Conservation (phyloP, 2,113 vertebrate genomes). For the Catharus bicknelli region DNA sequence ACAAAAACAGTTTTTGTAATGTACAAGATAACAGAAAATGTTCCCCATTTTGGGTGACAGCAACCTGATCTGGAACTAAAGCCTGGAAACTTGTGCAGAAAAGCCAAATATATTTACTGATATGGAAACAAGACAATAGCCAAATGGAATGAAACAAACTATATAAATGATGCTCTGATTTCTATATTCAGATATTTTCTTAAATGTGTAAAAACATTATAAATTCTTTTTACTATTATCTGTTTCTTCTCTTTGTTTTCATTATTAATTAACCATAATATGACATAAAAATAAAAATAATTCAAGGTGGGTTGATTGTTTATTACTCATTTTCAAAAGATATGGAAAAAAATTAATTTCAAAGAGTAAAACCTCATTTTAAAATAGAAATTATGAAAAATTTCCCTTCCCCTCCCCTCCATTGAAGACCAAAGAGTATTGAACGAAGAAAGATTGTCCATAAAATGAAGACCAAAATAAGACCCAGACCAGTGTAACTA, state of each 20-base stretch:
- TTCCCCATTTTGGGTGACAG: background rate
- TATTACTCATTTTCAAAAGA: background rate
- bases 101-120: background rate
- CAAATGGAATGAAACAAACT: background rate
- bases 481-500: background rate
- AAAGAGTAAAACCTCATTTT: background rate
- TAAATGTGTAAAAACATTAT: background rate
- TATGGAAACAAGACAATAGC: background rate
- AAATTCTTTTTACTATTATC: background rate
- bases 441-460: background rate
- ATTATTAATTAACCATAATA: background rate
- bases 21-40: background rate
- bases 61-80: background rate
- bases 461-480: background rate
- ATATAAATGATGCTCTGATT: background rate
- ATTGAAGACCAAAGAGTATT: background rate
- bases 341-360: too few relatives aligned
- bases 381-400: background rate
- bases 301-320: background rate
- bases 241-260: background rate
- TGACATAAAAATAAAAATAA: background rate
- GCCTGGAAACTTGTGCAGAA: background rate
- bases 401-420: background rate
- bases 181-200: background rate
- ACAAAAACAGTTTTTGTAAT: background rate